Evolutionary conservation across 2,797 vertebrate species (phyloP), one percentile per base, ranked within the genome.

Genomic region (Manis pentadactyla): DNA sequence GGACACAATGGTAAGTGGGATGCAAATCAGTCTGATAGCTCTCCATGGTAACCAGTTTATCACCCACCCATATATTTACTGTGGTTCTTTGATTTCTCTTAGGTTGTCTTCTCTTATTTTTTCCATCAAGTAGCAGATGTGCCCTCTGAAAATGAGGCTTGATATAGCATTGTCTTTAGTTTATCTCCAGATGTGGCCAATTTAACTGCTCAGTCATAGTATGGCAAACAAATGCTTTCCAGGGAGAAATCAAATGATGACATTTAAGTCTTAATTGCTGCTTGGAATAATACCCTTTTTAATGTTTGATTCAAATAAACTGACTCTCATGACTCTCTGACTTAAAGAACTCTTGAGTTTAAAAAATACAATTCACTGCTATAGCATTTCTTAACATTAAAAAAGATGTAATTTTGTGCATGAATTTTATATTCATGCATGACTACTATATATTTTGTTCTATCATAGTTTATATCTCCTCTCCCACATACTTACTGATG

Each of bases 211-310:
- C 96, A 51, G 59, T 92, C 95, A 85, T 39, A 85, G 81, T 81
- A 95, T 31, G 81, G 94, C 92, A 97, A 96, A 95, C 90, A 87
- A 68, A 64, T 97, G 85, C 94, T 97, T 98, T 93, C 96, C 95
- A 97, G 57, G 73, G 97, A 97, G 97, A 88, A 97, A 96, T 98
- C 97, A 98, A 98, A 98, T 69, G 96, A 97, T 66, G 8, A 86
- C 91, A 90, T 68, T 93, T 97, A 96, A 95, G 93, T 91, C 96
- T 97, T 97, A 97, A 97, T 96, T 98, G 95, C 96, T 97, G 81
- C 93, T 98, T 96, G 86, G 66, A 90, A 87, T 86, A 90, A 95
- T 92, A 77, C 11, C 59, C 15, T 83, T 97, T 97, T 94, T 73
- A 94, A 92, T 83, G 75, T 87, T 92, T 93, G 68, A 90, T 92